A percentile compares a stretch with the other conserved stretches of the same genome.
Evolutionary conservation across 2,797 vertebrate genomes (phyloP).

Genomic region (Erpetoichthys calabaricus): DNA sequence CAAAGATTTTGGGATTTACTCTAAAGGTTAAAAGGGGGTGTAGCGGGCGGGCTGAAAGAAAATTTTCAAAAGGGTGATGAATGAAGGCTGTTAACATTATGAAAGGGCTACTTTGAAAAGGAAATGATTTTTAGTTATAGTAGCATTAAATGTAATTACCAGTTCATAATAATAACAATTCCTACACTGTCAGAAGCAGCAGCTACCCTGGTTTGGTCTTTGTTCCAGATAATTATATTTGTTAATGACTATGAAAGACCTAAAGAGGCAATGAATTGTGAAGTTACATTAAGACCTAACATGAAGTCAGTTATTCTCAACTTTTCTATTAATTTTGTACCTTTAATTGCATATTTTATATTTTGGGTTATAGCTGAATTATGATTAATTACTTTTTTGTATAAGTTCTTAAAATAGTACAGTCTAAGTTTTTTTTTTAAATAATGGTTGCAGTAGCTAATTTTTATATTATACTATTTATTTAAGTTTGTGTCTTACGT

Average conservation of each 20-base stretch:
- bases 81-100: neutral
- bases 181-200: constrained; percentile 27
- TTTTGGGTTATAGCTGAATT: constrained; percentile 10
- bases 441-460: no score
- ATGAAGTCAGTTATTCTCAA: constrained; percentile 15
- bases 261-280: constrained; percentile 29
- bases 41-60: no score
- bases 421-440: no score
- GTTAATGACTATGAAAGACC: constrained; percentile 35
- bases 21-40: no score
- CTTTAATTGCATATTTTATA: constrained; percentile 37
- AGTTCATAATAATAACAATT: constrained; percentile 28
- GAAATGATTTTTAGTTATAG: constrained; percentile 20
- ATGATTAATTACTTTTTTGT: no score
- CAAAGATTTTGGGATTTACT: no score
- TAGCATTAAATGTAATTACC: constrained; percentile 39
- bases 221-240: constrained; percentile 48
- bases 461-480: no score
- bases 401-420: no score
- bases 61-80: no score
- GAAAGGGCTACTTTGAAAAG: constrained; percentile 11
- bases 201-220: constrained; percentile 29
- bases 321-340: constrained; percentile 31
- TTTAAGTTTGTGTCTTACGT: no score
- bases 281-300: constrained; percentile 21